Percentiles rank a stretch among this genome's conserved stretches.
Conservation (phyloP, 2,888 invertebrate genomes). For the Salticus scenicus region DNA sequence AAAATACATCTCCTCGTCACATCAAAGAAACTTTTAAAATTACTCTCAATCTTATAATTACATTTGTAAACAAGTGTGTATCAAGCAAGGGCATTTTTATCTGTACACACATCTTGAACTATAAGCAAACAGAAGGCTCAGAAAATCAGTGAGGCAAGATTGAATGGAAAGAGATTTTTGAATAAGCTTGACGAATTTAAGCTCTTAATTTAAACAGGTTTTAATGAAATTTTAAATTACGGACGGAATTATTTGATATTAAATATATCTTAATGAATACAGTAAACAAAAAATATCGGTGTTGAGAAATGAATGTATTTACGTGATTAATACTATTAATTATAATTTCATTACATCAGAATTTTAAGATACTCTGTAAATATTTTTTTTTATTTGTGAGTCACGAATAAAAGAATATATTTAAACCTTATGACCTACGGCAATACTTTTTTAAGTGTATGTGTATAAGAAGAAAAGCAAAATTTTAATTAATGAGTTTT, state of each 20-base stretch:
- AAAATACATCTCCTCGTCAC: neutral
- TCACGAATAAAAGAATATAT: no score
- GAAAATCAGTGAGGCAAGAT: neutral
- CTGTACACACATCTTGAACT: neutral
- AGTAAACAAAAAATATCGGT: neutral
- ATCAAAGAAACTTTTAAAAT: neutral
- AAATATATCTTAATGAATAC: neutral
- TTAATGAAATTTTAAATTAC: neutral
- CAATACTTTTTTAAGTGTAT: no score
- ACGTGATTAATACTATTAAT: neutral
- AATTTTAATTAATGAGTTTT: no score
- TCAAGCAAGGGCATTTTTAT: neutral
- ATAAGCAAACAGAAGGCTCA: neutral
- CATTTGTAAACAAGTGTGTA: neutral
- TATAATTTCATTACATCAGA: no score
- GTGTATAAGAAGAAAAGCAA: no score
- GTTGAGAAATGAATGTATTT: neutral
- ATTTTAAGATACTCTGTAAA: no score
- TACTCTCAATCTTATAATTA: conserved; percentile 2
- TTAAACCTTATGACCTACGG: no score
- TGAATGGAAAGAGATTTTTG: neutral
- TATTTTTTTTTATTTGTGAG: no score
- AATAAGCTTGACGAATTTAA: neutral
- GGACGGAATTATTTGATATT: neutral
- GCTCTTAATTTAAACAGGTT: neutral